Conservation (phyloP, 2,888 invertebrate species). For the Aspidiotus rigidus region DNA sequence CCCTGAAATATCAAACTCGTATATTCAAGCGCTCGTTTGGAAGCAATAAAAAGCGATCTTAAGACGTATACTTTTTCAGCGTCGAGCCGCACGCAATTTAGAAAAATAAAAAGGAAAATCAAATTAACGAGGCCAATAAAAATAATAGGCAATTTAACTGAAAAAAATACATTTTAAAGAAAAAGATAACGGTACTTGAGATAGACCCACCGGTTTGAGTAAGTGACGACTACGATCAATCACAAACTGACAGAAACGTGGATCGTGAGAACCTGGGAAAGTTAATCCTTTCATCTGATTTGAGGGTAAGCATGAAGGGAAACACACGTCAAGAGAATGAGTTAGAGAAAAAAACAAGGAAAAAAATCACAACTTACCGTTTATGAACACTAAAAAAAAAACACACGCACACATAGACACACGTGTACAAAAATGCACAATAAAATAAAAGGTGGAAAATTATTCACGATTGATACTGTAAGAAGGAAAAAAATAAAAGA, state of each 20-base stretch:
- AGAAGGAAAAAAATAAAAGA: too few species aligned
- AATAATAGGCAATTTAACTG: neutral
- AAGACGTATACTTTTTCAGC: too few species aligned
- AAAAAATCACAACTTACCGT: neutral
- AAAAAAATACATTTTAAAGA: neutral
- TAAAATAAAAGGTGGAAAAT: too few species aligned
- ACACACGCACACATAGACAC: too few species aligned
- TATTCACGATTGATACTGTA: too few species aligned
- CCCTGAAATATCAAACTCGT: too few species aligned
- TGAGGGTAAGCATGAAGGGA: conserved; percentile 30
- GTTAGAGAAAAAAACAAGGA: neutral
- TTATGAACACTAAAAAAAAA: too few species aligned
- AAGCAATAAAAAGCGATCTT: too few species aligned
- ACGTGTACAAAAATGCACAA: too few species aligned
- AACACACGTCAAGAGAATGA: conserved; percentile 13
- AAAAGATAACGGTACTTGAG: neutral
- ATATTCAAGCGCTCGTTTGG: too few species aligned
- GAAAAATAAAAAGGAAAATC: neutral
- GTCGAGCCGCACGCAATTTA: neutral
- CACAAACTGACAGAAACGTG: conserved; percentile 89
- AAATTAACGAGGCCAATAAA: conserved; percentile 1
- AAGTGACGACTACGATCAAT: conserved; percentile 93
- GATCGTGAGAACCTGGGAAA: conserved; percentile 92
- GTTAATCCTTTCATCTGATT: conserved; percentile 86
- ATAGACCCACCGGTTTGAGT: conserved; percentile 80